A percentile compares a stretch with the other conserved stretches of the same genome.
Evolutionary conservation across 1,140 invertebrate species (phyloP).

Genomic region (Hylyphantes graminicola): DNA sequence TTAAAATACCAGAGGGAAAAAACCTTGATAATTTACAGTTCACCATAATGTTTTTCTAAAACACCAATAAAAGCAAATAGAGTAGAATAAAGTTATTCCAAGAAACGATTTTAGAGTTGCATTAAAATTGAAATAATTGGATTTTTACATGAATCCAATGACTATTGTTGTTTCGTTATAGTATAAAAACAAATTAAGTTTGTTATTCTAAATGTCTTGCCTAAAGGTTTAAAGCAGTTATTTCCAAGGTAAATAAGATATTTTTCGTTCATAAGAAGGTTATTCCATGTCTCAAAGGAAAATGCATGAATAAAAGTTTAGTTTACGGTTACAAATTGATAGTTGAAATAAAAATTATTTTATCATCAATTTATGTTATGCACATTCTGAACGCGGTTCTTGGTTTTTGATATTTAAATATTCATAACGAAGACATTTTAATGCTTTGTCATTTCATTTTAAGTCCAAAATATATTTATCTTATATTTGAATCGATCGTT

Average conservation of each 20-base stretch:
- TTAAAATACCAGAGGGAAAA: no score
- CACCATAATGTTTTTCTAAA: not conserved
- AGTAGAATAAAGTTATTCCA: not conserved
- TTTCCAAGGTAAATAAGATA: not conserved
- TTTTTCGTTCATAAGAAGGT: not conserved
- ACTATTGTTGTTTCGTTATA: constrained; percentile 30
- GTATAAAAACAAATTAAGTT: constrained; percentile 34
- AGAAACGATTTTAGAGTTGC: not conserved
- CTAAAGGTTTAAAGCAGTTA: constrained; percentile 7
- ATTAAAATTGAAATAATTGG: constrained; percentile 38
- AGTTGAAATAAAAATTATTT: constrained; percentile 14
- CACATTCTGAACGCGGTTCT: no score
- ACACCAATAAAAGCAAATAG: constrained; percentile 5
- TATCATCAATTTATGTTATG: no score
- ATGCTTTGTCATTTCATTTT: not conserved
- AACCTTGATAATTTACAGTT: no score
- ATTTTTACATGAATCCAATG: constrained; percentile 33
- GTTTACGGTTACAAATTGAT: constrained; percentile 39
- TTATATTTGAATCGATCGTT: not conserved
- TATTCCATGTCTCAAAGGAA: not conserved
- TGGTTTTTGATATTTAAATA: no score
- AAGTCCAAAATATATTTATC: not conserved
- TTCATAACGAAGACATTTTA: no score
- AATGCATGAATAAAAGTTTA: constrained; percentile 27
- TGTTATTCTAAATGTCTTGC: constrained; percentile 8